phyloP scores from a whole-genome alignment of 53 echinoderm and acorn worm genomes.

The Arbacia lixula region DNA sequence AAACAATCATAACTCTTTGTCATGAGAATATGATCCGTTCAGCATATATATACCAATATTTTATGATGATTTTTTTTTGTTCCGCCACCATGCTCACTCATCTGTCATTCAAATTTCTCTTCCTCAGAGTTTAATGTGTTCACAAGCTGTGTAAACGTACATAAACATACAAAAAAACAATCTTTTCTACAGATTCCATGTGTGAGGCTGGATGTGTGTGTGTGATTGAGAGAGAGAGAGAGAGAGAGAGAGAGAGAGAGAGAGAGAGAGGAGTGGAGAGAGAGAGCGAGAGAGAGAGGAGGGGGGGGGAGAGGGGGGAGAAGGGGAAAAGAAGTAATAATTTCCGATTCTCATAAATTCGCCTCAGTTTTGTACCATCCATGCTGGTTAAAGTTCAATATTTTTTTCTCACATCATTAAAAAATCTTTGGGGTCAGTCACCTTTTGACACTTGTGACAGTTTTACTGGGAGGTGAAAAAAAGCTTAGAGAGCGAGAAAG shows the following conservation, averaged over 20 bases:
- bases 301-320: neutral
- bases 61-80: too few species aligned
- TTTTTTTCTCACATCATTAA: conserved; percentile 49
- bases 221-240: too few species aligned
- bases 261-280: neutral
- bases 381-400: conserved; percentile 3
- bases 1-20: too few species aligned
- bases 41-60: too few species aligned
- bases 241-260: neutral
- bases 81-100: too few species aligned
- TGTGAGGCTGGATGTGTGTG: too few species aligned
- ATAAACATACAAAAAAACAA: neutral
- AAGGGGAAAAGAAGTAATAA: conserved; percentile 4
- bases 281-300: neutral
- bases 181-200: too few species aligned
- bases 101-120: conserved; percentile 1
- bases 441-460: conserved; percentile 29
- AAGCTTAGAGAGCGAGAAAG: neutral
- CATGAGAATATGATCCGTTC: too few species aligned
- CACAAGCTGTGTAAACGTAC: conserved; percentile 34
- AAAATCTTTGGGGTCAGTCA: conserved; percentile 1
- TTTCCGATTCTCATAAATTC: too few species aligned
- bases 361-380: too few species aligned
- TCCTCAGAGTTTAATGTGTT: conserved; percentile 12
- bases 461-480: neutral